Conservation (phyloP, 1,140 invertebrate species). For the Solenopsis fugax region DNA sequence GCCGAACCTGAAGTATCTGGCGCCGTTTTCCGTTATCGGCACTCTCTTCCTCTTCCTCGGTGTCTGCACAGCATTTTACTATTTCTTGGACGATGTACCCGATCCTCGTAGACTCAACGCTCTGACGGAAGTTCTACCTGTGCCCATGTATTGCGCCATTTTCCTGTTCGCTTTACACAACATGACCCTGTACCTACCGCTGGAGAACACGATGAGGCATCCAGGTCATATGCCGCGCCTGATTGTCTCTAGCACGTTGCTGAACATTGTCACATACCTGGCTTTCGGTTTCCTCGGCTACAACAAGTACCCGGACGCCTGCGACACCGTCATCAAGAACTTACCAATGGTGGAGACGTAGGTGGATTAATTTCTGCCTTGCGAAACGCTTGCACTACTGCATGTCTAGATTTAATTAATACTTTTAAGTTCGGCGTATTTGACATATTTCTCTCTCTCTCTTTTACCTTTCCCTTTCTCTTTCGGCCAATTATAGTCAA, state of each 20-base stretch:
- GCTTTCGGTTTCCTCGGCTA: slow-evolving; percentile 88
- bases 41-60: slow-evolving; percentile 84
- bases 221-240: slow-evolving; percentile 85
- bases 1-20: slow-evolving; percentile 88
- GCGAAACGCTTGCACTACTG: neutral
- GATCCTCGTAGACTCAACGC: slow-evolving; percentile 65
- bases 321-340: slow-evolving; percentile 86
- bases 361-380: slow-evolving; percentile 52
- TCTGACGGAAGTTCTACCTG: slow-evolving; percentile 52
- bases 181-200: slow-evolving; percentile 86
- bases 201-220: slow-evolving; percentile 88
- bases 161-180: slow-evolving; percentile 88
- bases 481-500: slow-evolving; percentile 22
- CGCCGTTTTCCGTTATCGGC: slow-evolving; percentile 88
- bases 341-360: slow-evolving; percentile 81
- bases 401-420: neutral
- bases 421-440: neutral
- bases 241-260: slow-evolving; percentile 85
- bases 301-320: slow-evolving; percentile 86
- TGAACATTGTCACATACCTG: slow-evolving; percentile 85
- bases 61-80: slow-evolving; percentile 85
- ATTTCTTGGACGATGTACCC: slow-evolving; percentile 83
- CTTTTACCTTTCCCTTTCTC: neutral
- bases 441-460: neutral
- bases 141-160: slow-evolving; percentile 86